Percentiles rank a stretch among this genome's conserved stretches.
These are phyloP conservation scores for Unio delphinus DNA, from an alignment of 2,888 invertebrate species.

Conservation along the genomic window DNA sequence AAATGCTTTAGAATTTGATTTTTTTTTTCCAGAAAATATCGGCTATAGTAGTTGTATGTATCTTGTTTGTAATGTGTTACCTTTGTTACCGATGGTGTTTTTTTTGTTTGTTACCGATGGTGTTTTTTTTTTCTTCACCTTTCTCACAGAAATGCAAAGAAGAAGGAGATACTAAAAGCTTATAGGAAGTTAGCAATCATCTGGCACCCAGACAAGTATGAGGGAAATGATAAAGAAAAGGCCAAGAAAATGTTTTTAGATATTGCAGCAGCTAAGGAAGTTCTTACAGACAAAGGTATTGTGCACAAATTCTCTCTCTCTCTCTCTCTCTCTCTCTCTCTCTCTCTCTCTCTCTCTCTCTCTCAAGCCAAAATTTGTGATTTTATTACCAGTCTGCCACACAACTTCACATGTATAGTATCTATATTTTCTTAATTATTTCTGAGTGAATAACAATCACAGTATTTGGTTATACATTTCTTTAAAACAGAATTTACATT, in stretches of 20 bases:
- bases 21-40: no score
- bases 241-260: constrained; percentile 99
- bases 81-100: background rate
- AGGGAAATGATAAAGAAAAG: constrained; percentile 84
- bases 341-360: background rate
- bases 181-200: constrained; percentile 97
- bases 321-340: no score
- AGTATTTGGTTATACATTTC: no score
- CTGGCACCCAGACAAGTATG: constrained; percentile 99
- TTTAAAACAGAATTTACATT: no score
- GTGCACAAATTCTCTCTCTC: background rate
- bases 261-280: constrained; percentile 98
- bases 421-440: no score
- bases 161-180: constrained; percentile 92
- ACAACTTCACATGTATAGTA: no score
- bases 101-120: background rate
- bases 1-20: no score
- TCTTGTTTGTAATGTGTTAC: background rate
- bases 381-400: no score
- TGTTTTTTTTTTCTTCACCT: background rate
- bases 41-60: background rate
- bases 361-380: no score
- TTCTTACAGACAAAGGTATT: constrained; percentile 78
- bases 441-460: no score
- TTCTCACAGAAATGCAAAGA: constrained; percentile 81